Percentiles rank a stretch among this genome's conserved stretches.
Evolutionary conservation across 35 echinoderm and acorn worm species (phyloP).

Genomic region (Lytechinus pictus): DNA sequence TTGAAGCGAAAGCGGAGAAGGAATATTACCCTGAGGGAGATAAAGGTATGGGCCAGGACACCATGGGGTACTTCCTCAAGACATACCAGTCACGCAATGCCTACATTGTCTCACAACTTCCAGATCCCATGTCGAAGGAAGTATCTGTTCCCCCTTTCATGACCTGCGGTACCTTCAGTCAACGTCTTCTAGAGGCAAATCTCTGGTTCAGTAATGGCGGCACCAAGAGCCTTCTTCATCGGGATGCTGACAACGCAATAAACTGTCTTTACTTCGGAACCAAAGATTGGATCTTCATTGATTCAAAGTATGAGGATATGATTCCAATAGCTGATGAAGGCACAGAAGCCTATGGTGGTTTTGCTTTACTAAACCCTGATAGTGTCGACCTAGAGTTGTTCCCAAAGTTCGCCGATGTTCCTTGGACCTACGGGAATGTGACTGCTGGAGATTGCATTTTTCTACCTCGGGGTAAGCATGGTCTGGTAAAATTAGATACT

Average conservation of each 20-base stretch:
- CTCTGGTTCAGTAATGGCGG: constrained; percentile 91
- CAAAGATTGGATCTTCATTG: constrained; percentile 93
- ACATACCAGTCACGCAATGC: constrained; percentile 47
- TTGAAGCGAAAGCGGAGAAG: constrained; percentile 87
- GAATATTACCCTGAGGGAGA: constrained; percentile 77
- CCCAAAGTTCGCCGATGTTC: constrained; percentile 74
- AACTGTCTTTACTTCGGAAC: constrained; percentile 92
- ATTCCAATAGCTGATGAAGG: constrained; percentile 87
- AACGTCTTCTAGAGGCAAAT: constrained; percentile 79
- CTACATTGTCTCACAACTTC: constrained; percentile 79
- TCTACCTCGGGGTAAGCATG: constrained; percentile 76
- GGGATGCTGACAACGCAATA: constrained; percentile 91
- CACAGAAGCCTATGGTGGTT: constrained; percentile 73
- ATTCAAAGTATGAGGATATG: constrained; percentile 69
- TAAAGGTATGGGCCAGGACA: constrained; percentile 77
- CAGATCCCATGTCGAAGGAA: constrained; percentile 74
- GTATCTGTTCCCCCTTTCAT: constrained; percentile 83
- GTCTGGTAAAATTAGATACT: not conserved
- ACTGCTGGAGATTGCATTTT: constrained; percentile 93
- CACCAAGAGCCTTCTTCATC: constrained; percentile 87
- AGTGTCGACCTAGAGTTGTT: constrained; percentile 78
- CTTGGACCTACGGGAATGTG: constrained; percentile 83
- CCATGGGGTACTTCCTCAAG: constrained; percentile 61
- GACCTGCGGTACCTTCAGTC: constrained; percentile 82
- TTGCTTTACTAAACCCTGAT: constrained; percentile 75